A percentile compares a stretch with the other conserved stretches of the same genome.
phyloP scores from a whole-genome alignment of 2,797 vertebrate species.

The Alcedo quadribrachys region DNA sequence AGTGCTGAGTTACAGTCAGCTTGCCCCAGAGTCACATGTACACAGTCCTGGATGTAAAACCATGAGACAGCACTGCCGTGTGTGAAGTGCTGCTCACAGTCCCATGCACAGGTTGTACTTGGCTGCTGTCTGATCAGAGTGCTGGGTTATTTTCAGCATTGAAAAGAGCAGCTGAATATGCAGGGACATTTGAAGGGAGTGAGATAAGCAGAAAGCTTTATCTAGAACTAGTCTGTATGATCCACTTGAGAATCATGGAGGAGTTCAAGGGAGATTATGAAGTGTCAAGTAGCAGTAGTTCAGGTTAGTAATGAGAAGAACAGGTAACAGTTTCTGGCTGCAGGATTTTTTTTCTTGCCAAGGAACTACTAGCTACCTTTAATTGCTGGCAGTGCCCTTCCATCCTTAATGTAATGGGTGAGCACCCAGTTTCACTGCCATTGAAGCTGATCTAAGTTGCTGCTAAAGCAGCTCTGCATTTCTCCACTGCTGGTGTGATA shows the following conservation, averaged over 20 bases:
- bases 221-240: constrained; percentile 6
- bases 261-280: constrained; percentile 48
- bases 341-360: background rate
- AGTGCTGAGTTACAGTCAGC: background rate
- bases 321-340: constrained; percentile 14
- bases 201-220: constrained; percentile 39
- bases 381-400: background rate
- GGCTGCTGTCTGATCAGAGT: constrained; percentile 7
- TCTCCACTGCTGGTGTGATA: background rate
- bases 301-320: constrained; percentile 34
- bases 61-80: background rate
- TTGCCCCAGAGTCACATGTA: background rate
- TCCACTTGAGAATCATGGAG: constrained; percentile 24
- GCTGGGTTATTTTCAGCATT: constrained; percentile 29
- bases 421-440: background rate
- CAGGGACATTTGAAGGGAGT: constrained; percentile 10
- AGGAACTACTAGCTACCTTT: background rate
- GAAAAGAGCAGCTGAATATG: constrained; percentile 29
- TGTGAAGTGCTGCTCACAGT: background rate
- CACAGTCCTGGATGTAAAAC: background rate
- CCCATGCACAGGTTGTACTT: constrained; percentile 26
- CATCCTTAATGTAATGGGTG: background rate
- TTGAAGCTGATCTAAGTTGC: background rate
- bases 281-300: constrained; percentile 36
- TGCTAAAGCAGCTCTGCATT: background rate